Evolutionary conservation across 2,888 invertebrate genomes (phyloP).

Genomic region (Criorhina ranunculi): DNA sequence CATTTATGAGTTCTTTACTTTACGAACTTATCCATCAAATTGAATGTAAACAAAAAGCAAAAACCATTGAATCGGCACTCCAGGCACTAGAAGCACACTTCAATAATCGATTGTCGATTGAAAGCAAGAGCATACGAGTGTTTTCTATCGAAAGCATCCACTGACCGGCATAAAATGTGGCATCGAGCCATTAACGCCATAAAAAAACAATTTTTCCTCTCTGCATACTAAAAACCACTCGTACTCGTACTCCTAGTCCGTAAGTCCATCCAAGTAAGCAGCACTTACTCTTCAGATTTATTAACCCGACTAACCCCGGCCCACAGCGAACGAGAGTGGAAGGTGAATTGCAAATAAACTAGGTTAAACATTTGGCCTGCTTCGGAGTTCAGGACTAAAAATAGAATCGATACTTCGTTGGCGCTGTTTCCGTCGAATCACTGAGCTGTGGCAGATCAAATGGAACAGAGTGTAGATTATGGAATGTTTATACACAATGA

Average conservation of each 20-base stretch:
- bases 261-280: slow-evolving; percentile 14
- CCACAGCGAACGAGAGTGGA: neutral
- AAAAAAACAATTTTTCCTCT: slow-evolving; percentile 18
- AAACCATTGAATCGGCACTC: slow-evolving; percentile 26
- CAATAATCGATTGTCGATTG: slow-evolving; percentile 54
- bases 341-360: slow-evolving; percentile 65
- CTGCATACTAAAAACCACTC: slow-evolving; percentile 18
- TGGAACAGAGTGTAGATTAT: neutral
- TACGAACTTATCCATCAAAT: slow-evolving; percentile 28
- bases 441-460: neutral
- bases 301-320: slow-evolving; percentile 19
- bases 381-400: slow-evolving; percentile 38
- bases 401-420: slow-evolving; percentile 51
- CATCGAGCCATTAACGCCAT: slow-evolving; percentile 62
- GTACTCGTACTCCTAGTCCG: slow-evolving; percentile 16
- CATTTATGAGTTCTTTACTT: slow-evolving; percentile 33
- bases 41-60: slow-evolving; percentile 40
- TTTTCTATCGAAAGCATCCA: slow-evolving; percentile 54
- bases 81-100: slow-evolving; percentile 28
- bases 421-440: neutral
- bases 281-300: slow-evolving; percentile 49
- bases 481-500: slow-evolving; percentile 55
- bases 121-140: slow-evolving; percentile 64
- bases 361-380: slow-evolving; percentile 63
- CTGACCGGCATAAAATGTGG: slow-evolving; percentile 62